A percentile compares a stretch with the other conserved stretches of the same genome.
These are phyloP conservation scores for Drosophila antonietae DNA, from an alignment of 2,888 invertebrate genomes.

Conservation along the genomic window DNA sequence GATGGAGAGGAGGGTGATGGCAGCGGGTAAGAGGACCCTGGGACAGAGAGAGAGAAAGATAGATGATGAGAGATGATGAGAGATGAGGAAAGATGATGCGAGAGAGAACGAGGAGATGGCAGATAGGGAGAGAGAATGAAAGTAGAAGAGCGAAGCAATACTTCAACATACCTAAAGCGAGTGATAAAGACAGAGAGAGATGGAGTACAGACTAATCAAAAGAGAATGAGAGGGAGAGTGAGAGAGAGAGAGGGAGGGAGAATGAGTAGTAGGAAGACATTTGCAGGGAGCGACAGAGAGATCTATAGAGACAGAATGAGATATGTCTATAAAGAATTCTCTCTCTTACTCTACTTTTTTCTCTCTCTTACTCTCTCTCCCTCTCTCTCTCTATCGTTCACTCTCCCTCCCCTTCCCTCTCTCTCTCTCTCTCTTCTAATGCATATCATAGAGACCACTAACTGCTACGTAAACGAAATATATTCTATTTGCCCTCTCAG, in stretches of 20 bases:
- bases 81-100: too few species aligned
- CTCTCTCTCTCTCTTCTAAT: too few species aligned
- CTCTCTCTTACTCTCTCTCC: too few species aligned
- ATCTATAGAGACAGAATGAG: neutral
- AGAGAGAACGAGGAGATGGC: neutral
- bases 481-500: neutral
- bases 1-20: neutral
- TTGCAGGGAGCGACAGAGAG: neutral
- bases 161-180: too few species aligned
- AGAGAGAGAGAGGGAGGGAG: neutral
- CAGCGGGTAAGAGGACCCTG: neutral
- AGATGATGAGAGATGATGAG: neutral
- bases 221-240: neutral
- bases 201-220: neutral
- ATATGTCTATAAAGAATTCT: too few species aligned
- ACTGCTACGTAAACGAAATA: neutral
- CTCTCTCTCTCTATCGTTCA: too few species aligned
- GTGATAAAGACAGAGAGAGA: neutral
- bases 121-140: neutral
- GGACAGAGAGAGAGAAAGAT: accelerated
- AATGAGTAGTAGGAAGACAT: neutral
- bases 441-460: neutral
- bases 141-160: neutral
- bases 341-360: too few species aligned
- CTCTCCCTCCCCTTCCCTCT: too few species aligned